These are phyloP conservation scores for Drosophila tanythrix DNA, from an alignment of 2,888 invertebrate species.

Conservation along the genomic window DNA sequence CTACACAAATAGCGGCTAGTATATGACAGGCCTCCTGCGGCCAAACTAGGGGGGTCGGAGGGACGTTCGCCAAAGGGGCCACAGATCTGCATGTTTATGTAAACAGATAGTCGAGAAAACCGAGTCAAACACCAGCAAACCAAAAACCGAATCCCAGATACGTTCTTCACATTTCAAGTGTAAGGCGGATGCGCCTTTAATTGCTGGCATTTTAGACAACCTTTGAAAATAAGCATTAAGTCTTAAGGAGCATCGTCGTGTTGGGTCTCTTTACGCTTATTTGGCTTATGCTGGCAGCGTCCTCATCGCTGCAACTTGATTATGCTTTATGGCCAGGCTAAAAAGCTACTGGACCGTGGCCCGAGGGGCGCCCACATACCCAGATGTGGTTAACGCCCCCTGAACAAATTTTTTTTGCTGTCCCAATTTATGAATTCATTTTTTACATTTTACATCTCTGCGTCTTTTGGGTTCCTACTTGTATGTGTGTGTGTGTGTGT, in stretches of 20 bases:
- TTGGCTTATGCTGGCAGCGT: slow-evolving; percentile 21
- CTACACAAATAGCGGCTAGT: slow-evolving; percentile 51
- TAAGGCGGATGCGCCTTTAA: slow-evolving; percentile 45
- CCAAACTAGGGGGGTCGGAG: background rate
- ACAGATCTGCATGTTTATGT: slow-evolving; percentile 43
- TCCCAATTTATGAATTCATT: slow-evolving; percentile 55
- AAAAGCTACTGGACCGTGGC: slow-evolving; percentile 63
- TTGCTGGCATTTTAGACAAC: slow-evolving; percentile 32
- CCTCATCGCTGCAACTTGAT: slow-evolving; percentile 58
- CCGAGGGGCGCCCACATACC: slow-evolving; percentile 35
- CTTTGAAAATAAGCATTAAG: slow-evolving; percentile 26
- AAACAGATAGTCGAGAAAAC: slow-evolving; percentile 32
- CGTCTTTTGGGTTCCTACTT: slow-evolving; percentile 45
- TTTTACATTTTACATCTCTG: slow-evolving; percentile 44
- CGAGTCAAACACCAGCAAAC: slow-evolving; percentile 43
- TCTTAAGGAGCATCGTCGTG: slow-evolving; percentile 18
- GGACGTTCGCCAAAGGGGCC: background rate
- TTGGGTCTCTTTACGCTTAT: slow-evolving; percentile 18
- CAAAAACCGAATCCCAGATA: slow-evolving; percentile 1
- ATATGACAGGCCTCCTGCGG: slow-evolving; percentile 40
- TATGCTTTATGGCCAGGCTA: slow-evolving; percentile 66
- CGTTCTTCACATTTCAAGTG: slow-evolving; percentile 16
- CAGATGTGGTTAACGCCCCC: slow-evolving; percentile 31
- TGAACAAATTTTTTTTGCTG: slow-evolving; percentile 50
- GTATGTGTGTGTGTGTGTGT: background rate